Base-by-base conservation (phyloP, 1,140 invertebrate species). In the Eubasilissa regina region DNA sequence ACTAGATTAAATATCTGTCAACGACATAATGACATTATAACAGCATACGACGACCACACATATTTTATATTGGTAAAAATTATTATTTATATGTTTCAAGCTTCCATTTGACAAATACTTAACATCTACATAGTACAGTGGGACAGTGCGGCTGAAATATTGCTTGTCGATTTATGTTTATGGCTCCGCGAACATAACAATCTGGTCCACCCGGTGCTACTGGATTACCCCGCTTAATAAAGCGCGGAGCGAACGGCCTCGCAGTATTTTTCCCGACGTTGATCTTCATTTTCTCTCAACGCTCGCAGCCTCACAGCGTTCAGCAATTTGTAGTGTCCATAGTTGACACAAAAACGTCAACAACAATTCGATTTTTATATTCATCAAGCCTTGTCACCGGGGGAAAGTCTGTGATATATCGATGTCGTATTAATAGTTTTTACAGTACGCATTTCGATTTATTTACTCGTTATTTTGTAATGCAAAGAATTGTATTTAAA, bases 81-180 rank as follows among this genome's bases (percentile, higher is more conserved):
- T 35, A 35, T 35, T 35, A 35, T 35, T 35, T 35, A 35, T 35
- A 35, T 6, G 25, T 35, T 35, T 6, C 25, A 6, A 35, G 25
- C 25, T 35, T 6, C 25, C 25, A 35, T 35, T 35, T 6, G 25
- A 35, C 25, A 35, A 35, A 35, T 35, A 35, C 19, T 60, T n/a
- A 25, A 35, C 19, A 11, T 25, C n/a, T 68, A 47, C 60, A 35
- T 10, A 19, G 58, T 60, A 25, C 62, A 55, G 58, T 15, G 56
- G 25, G 58, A 51, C 45, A 25, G 25, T 25, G 19, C 13, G 45
- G 10, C 77, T 78, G 72, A 79, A 74, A 75, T 79, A 79, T 79
- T 43, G 78, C 78, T 79, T 75, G 78, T 79, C 78, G 78, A 79
- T 79, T 74, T 45, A 64, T 66, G 74, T 79, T 79, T 79, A 79